phyloP scores from a whole-genome alignment of 2,113 vertebrate genomes.

The Percina caprodes region DNA sequence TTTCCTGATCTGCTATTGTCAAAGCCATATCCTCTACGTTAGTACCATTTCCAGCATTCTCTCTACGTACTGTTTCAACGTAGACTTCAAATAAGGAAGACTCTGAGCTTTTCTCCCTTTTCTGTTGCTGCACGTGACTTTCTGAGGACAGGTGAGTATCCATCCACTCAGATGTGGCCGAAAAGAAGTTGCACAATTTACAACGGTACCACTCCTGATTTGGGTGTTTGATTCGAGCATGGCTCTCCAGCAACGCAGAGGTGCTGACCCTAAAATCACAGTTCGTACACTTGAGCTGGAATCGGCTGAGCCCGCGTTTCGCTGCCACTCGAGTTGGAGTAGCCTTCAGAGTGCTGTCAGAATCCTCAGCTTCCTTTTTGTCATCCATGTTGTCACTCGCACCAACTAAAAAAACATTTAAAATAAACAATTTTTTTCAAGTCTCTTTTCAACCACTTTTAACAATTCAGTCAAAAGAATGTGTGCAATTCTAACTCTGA shows the following conservation, averaged over 20 bases:
- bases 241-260: constrained; percentile 88
- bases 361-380: constrained; percentile 47
- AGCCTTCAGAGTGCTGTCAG: constrained; percentile 25
- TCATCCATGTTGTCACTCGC: constrained; percentile 55
- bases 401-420: constrained; percentile 68
- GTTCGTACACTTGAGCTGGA: constrained; percentile 90
- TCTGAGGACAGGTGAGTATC: constrained; percentile 90
- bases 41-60: constrained; percentile 20
- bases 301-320: constrained; percentile 82
- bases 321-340: constrained; percentile 67
- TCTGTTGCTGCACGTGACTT: constrained; percentile 87
- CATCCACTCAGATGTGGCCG: constrained; percentile 92
- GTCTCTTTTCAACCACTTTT: background rate
- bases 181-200: constrained; percentile 91
- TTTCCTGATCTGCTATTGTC: constrained; percentile 32
- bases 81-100: constrained; percentile 85
- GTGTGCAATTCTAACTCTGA: background rate
- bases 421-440: constrained; percentile 13
- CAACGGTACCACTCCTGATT: constrained; percentile 90
- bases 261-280: constrained; percentile 93
- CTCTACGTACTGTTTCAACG: constrained; percentile 88
- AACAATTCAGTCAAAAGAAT: background rate
- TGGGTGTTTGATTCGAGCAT: constrained; percentile 88
- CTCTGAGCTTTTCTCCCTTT: constrained; percentile 85
- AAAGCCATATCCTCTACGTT: background rate